Base-by-base conservation (phyloP, 2,113 vertebrate species). In the Pseudorectes ferrugineus region DNA sequence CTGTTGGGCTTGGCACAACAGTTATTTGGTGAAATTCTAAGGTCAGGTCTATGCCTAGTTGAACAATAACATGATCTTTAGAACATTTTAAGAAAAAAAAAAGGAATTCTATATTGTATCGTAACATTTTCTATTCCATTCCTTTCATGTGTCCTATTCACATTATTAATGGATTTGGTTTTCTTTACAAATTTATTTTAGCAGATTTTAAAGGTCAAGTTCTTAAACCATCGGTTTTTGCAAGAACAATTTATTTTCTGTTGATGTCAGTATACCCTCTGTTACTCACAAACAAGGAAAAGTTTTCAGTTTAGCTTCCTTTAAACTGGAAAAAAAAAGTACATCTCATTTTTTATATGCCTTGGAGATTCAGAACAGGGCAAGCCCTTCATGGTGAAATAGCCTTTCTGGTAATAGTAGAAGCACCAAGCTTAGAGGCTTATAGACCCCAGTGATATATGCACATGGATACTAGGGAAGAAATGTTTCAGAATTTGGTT, bases 361-460 rank as follows among this genome's bases (percentile, higher is more conserved):
- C 5, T 33, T 67, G 33, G 35, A 51, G 15, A 43, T 67, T 91
- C 65, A 66, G 17, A 89, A 28, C 10, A 12, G 24, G 6, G 9
- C 14, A 71, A 45, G 18, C 24, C 19, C 14, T 38, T 62, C 6
- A n/a, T 11, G 33, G 19, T 79, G 8, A 83, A 65, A 48, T 33
- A 38, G 7, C 4, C 18, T 72, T 90, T 88, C 17, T 63, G 15
- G 4, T 71, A 49, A 54, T 4, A 67, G 29, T 17, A 72, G 29
- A 49, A 82, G 14, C 17, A 35, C 45, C 10, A 40, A 29, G 5
- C 8, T 31, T 38, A 45, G 29, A 58, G 5, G 6, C 10, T 62
- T 1, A 9, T 17, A 54, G 36, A 58, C 20, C 3, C 22, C 5
- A 21, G 5, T 46, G 15, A 12, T 36, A 65, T 0, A 2, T 40